Conservation (phyloP, 2,113 vertebrate species). For the Semnopithecus entellus region DNA sequence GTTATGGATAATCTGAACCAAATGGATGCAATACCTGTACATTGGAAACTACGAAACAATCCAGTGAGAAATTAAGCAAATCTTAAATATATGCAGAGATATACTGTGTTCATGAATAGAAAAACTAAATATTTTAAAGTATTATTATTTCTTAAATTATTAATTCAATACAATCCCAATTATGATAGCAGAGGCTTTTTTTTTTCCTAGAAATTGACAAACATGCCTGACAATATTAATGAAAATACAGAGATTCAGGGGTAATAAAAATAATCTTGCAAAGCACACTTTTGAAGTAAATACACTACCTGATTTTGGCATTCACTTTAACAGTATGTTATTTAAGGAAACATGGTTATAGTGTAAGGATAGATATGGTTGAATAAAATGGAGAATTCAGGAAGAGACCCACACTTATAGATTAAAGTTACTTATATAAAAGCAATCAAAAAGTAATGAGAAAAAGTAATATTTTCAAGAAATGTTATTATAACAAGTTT, state of each 20-base stretch:
- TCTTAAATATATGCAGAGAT: too few species aligned
- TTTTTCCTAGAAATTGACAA: background rate
- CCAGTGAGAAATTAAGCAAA: too few species aligned
- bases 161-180: background rate
- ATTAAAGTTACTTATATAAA: background rate
- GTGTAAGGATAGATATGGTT: background rate
- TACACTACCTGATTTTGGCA: background rate
- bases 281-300: background rate
- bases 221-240: background rate
- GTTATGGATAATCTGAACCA: too few species aligned
- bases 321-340: background rate
- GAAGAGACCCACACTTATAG: background rate
- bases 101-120: background rate
- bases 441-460: background rate
- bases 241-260: background rate
- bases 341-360: background rate
- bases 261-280: background rate
- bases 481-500: background rate
- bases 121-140: background rate
- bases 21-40: too few species aligned
- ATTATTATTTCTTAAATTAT: background rate
- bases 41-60: too few species aligned
- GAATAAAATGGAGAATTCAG: background rate
- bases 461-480: background rate
- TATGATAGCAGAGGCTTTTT: background rate